Evolutionary conservation across 2,888 invertebrate species (phyloP), one percentile per base, ranked within the genome.

Genomic region (Leptinotarsa rubiginosa): DNA sequence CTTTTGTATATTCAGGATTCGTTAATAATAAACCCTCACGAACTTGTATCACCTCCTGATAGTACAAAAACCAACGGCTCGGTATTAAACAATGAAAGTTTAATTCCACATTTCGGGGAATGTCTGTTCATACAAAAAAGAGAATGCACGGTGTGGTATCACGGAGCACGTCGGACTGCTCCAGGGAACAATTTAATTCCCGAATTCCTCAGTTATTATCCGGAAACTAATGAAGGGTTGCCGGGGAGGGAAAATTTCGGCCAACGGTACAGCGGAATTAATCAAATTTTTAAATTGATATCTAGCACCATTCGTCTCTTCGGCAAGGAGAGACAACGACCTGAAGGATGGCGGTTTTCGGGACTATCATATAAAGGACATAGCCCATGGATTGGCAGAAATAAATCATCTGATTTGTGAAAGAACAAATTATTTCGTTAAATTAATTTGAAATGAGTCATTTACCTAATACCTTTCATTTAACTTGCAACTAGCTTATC

Each of bases 21-120:
- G 62, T 13, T 16, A 31, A 18, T 31, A 31, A 41, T 25, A 62
- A 41, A 31, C 7, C 31, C 31, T 31, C 62, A 31, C 16, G 31
- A 31, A 62, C 31, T 31, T n/a, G 25, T 16, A 50, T n/a, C 62
- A 18, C 31, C 13, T 15, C 16, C 41, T 16, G 62, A 25, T 12
- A 4, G 25, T 13, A 59, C 25, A 62, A 25, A 62, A 62, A 62
- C 62, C 31, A 41, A n/a, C 16, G 41, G 41, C 41, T 41, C n/a
- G 62, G 41, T 62, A 62, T 62, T 62, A 62, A 62, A 62, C n/a
- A 62, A 31, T 62, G 62, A 62, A 62, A 62, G 62, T 62, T 62
- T 62, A 62, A 62, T 62, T 62, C 62, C 62, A 41, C n/a, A 62
- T 62, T 62, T 41, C 62, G 31, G 56, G 41, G 41, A 62, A 62